Base-by-base conservation (phyloP, 2,888 invertebrate species). In the Megaustenia siamemsis region DNA sequence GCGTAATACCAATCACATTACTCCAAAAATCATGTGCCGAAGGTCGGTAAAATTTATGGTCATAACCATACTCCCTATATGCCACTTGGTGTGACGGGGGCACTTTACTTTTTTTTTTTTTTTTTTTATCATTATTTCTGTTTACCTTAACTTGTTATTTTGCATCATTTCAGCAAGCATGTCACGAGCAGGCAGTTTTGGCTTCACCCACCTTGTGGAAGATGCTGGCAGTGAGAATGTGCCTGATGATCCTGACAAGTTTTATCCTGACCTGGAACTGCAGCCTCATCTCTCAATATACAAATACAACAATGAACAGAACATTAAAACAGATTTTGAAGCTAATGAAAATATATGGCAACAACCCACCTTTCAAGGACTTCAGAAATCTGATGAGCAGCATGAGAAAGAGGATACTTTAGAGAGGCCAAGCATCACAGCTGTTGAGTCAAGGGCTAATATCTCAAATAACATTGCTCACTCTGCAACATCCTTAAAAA, bases 171-270 rank as follows among this genome's bases (percentile, higher is more conserved):
- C 18, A 73, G 15, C 69, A 68, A 35, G n/a, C 12, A 83, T 83
- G 83, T 76, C 77, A 32, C 38, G 40, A 38, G 32, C 71, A n/a
- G 68, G 56, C 12, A 24, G 60, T 60, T 83, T 83, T 45, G 28
- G 60, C 10, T 83, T 83, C 60, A 78, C 69, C 1, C 83, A 78
- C 8, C 56, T 83, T 28, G 83, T 45, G 56, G 82, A 82, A 45
- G 78, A 83, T 12, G 66, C 49, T 78, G 83, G 79, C n/a, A 68
- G 32, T 32, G 76, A 76, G 35, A 43, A 83, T 38, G 56, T 66
- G 28, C n/a, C 68, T n/a, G 53, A 68, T 40, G 53, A 68, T 40
- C 43, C 66, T 35, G 53, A 77, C 1, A n/a, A n/a, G 8, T 24
- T 53, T 35, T 35, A 60, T 28, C 69, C 73, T 21, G 71, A 83